Percentiles rank a stretch among this genome's conserved stretches.
phyloP scores from a whole-genome alignment of 1,140 invertebrate species.

The Drosophila takahashii region DNA sequence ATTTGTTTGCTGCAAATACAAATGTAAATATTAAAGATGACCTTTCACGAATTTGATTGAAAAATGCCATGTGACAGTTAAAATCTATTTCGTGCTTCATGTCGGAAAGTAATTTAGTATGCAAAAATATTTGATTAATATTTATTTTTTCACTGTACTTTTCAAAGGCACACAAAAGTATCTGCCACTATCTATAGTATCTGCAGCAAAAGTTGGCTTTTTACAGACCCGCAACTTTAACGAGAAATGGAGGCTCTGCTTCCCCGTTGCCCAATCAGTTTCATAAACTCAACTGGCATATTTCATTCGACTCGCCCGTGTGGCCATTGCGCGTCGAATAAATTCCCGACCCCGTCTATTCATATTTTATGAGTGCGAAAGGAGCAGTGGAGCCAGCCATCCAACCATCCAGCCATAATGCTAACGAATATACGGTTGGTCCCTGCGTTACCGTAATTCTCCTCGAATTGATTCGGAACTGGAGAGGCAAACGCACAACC shows the following conservation, averaged over 20 bases:
- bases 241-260: slow-evolving; percentile 1
- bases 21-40: neutral
- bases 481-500: slow-evolving; percentile 19
- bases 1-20: neutral
- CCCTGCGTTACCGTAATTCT: slow-evolving; percentile 11
- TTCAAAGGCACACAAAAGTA: neutral
- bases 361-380: slow-evolving; percentile 63
- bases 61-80: neutral
- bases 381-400: slow-evolving; percentile 21
- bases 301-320: slow-evolving; percentile 40
- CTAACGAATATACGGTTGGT: slow-evolving; percentile 40
- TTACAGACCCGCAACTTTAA: slow-evolving; percentile 30
- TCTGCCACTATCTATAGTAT: slow-evolving; percentile 6
- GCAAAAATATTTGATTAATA: neutral
- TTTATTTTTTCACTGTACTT: neutral
- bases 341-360: slow-evolving; percentile 45
- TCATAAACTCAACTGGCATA: slow-evolving; percentile 64
- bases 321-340: slow-evolving; percentile 31
- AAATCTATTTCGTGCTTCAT: neutral
- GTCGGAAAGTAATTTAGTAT: neutral
- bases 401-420: slow-evolving; percentile 27
- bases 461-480: slow-evolving; percentile 37
- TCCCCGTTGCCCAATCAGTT: slow-evolving; percentile 52
- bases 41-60: neutral
- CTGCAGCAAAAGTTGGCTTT: slow-evolving; percentile 16